Evolutionary conservation across 2,888 invertebrate genomes (phyloP).

Genomic region (Nematopogon swammerdamellus): DNA sequence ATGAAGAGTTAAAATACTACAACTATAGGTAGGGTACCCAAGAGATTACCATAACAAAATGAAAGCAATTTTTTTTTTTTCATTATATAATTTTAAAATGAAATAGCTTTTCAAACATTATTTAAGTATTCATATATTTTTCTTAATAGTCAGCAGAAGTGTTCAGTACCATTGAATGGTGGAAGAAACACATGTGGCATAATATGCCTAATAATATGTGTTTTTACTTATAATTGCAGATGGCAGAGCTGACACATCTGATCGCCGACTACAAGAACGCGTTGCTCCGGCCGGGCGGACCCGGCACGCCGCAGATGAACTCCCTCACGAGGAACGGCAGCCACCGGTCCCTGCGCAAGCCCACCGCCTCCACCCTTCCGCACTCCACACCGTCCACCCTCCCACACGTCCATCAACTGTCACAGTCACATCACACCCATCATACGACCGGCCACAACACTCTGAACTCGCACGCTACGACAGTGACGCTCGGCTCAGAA

Average conservation of each 20-base stretch:
- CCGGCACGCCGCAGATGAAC: slow-evolving; percentile 77
- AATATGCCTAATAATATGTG: too few species aligned
- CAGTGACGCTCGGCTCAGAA: slow-evolving; percentile 39
- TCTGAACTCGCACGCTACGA: slow-evolving; percentile 56
- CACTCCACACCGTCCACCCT: slow-evolving; percentile 45
- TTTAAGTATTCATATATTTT: too few species aligned
- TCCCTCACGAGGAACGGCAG: slow-evolving; percentile 71
- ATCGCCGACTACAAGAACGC: slow-evolving; percentile 96
- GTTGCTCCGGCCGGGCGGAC: slow-evolving; percentile 67
- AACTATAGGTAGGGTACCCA: too few species aligned
- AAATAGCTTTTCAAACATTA: too few species aligned
- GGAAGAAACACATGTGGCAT: too few species aligned
- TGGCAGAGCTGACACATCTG: slow-evolving; percentile 83
- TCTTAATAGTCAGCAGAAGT: too few species aligned
- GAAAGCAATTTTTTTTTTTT: too few species aligned
- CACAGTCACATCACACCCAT: slow-evolving; percentile 26
- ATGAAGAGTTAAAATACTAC: too few species aligned
- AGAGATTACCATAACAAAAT: too few species aligned
- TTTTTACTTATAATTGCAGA: slow-evolving; percentile 39
- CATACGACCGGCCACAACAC: slow-evolving; percentile 54
- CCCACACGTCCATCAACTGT: slow-evolving; percentile 27
- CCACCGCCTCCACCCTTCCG: slow-evolving; percentile 26
- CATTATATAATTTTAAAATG: too few species aligned
- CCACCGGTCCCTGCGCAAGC: slow-evolving; percentile 57
- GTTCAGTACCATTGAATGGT: too few species aligned